Evolutionary conservation across 1,140 invertebrate species (phyloP), one percentile per base, ranked within the genome.

Genomic region (Drosophila watanabei): DNA sequence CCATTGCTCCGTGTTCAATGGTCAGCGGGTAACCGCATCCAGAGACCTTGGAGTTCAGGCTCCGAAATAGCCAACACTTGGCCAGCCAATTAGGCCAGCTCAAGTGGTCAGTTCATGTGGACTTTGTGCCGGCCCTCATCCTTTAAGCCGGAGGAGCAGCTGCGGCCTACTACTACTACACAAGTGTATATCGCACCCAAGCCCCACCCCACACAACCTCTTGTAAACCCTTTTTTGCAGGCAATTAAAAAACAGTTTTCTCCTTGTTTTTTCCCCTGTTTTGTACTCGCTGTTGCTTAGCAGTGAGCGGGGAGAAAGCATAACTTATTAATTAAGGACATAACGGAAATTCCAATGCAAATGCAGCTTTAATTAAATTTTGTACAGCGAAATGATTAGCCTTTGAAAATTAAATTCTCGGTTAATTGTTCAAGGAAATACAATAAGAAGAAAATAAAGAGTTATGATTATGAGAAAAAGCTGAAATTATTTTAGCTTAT

Each of bases 281-380:
- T 54, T 20, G 16, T 56, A 32, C 39, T 35, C 35, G n/a, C 30
- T 37, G 35, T 39, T 49, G 63, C 64, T 69, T 43, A 69, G 64
- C 39, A 43, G 18, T 28, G 41, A 64, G 58, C 49, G 37, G 61
- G 49, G n/a, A n/a, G 24, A 72, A 72, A 37, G 80, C 81, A 79
- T 81, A 84, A 89, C 81, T 79, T 75, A 89, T 70, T 89, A 84
- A 89, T 89, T 89, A 84, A 73, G 65, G 51, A 80, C 52, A 80
- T 71, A 28, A 70, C 76, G 63, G 68, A 37, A 68, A 84, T 88
- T 71, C 65, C 85, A 84, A 89, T 88, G 85, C 70, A 89, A 89
- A 89, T 85, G 78, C 78, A 88, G 60, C 46, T 73, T 79, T 88
- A 85, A 88, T 88, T 88, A 82, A 85, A 88, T 90, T 89, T 70